phyloP scores from a whole-genome alignment of 2,797 vertebrate genomes.

The Neopelma chrysocephalum region DNA sequence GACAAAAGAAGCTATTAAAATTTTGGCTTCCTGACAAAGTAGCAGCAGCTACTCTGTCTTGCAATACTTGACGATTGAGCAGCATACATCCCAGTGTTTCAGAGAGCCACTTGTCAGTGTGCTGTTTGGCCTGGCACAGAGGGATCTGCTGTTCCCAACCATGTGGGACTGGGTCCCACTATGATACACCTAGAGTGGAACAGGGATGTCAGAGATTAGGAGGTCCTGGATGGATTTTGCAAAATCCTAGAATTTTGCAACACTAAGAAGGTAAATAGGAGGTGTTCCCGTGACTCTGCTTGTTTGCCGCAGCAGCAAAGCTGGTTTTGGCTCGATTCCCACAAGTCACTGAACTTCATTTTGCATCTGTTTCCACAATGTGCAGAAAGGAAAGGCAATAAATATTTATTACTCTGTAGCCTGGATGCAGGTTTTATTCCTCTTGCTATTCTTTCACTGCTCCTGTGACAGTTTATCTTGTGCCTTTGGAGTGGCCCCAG shows the following conservation, averaged over 20 bases:
- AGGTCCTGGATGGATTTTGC: neutral
- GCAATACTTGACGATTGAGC: neutral
- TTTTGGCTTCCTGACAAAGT: slow-evolving; percentile 14
- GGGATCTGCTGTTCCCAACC: neutral
- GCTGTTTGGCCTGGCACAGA: neutral
- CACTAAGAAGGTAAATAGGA: neutral
- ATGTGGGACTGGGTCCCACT: accelerated
- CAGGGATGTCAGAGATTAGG: neutral
- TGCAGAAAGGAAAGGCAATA: slow-evolving; percentile 19
- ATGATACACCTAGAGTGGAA: neutral
- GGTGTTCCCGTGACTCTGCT: neutral
- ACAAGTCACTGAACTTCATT: neutral
- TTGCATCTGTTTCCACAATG: neutral
- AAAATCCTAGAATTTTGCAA: neutral
- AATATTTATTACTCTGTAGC: slow-evolving; percentile 18
- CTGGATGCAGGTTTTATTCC: neutral
- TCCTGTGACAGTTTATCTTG: neutral
- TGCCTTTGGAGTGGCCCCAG: neutral
- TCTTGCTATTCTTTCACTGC: neutral
- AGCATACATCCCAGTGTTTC: neutral
- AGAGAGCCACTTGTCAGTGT: neutral
- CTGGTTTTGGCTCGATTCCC: neutral
- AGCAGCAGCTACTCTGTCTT: neutral
- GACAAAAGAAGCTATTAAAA: slow-evolving; percentile 12
- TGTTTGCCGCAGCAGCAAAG: neutral